Evolutionary conservation across 1,140 invertebrate genomes (phyloP).

Genomic region (Leptonema lineaticorne): DNA sequence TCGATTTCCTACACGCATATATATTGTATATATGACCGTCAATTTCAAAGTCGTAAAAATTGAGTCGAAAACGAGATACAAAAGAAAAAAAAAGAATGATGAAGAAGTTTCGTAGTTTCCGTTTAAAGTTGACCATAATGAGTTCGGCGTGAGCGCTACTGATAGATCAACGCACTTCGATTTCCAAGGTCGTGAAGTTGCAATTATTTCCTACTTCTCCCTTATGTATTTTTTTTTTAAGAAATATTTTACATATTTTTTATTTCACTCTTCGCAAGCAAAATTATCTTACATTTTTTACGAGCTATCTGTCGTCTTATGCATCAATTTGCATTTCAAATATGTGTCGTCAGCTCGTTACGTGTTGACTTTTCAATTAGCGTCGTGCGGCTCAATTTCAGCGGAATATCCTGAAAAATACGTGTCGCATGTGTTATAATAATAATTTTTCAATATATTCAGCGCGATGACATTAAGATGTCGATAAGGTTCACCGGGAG

Average conservation of each 20-base stretch:
- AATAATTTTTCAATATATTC: too few relatives aligned
- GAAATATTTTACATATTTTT: too few relatives aligned
- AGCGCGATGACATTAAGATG: too few relatives aligned
- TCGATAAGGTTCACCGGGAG: too few relatives aligned
- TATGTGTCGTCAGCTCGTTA: not conserved
- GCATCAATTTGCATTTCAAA: not conserved
- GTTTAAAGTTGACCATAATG: slow-evolving; percentile 11
- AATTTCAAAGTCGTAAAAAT: too few relatives aligned
- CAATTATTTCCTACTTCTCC: not conserved
- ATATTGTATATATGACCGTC: too few relatives aligned
- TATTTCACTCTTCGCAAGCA: not conserved
- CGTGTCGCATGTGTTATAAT: too few relatives aligned
- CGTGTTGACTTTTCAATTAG: not conserved
- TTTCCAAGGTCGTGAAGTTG: not conserved
- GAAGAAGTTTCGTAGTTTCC: not conserved
- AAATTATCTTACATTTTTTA: not conserved
- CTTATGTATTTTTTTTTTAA: not conserved
- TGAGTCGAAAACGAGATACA: too few relatives aligned
- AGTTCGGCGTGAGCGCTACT: slow-evolving; percentile 5
- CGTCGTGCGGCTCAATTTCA: not conserved
- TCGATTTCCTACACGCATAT: too few relatives aligned
- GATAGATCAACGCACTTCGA: slow-evolving; percentile 16
- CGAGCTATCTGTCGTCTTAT: too few relatives aligned
- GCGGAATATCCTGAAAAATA: too few relatives aligned
- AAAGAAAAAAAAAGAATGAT: too few relatives aligned